Percentiles rank a stretch among this genome's conserved stretches.
These are phyloP conservation scores for Corvus hawaiiensis DNA, from an alignment of 2,113 vertebrate species.

Conservation along the genomic window DNA sequence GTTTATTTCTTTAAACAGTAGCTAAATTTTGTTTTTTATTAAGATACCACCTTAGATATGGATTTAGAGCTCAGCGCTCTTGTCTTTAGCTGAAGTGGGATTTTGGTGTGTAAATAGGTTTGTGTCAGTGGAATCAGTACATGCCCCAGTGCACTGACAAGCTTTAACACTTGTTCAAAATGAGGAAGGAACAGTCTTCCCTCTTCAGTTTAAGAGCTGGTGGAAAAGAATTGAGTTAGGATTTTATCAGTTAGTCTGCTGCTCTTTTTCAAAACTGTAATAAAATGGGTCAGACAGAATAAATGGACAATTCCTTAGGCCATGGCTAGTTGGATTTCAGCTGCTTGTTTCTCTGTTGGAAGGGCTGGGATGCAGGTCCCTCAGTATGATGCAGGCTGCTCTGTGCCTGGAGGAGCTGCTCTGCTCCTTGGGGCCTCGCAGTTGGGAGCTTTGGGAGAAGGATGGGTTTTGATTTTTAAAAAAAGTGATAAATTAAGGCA, in stretches of 20 bases:
- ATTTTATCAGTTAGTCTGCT: background rate
- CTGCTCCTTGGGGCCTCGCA: background rate
- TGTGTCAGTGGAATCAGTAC: background rate
- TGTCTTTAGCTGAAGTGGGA: background rate
- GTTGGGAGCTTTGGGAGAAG: background rate
- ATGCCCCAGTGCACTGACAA: background rate
- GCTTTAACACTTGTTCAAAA: background rate
- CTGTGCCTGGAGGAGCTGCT: background rate
- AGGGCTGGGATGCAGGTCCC: background rate
- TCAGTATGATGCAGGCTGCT: accelerated
- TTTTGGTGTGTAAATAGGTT: background rate
- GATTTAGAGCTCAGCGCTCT: background rate
- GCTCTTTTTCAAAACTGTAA: background rate
- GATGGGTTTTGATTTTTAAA: background rate
- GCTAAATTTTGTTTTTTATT: background rate
- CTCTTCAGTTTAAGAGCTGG: background rate
- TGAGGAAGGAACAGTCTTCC: accelerated
- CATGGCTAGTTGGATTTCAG: background rate
- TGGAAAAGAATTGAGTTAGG: background rate
- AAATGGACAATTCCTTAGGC: background rate
- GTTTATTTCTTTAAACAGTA: background rate
- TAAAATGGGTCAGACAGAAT: background rate
- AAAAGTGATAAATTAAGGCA: background rate
- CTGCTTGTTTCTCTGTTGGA: background rate
- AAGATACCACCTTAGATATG: background rate